Base-by-base conservation (phyloP, 1,140 invertebrate genomes). In the Homarus americanus region DNA sequence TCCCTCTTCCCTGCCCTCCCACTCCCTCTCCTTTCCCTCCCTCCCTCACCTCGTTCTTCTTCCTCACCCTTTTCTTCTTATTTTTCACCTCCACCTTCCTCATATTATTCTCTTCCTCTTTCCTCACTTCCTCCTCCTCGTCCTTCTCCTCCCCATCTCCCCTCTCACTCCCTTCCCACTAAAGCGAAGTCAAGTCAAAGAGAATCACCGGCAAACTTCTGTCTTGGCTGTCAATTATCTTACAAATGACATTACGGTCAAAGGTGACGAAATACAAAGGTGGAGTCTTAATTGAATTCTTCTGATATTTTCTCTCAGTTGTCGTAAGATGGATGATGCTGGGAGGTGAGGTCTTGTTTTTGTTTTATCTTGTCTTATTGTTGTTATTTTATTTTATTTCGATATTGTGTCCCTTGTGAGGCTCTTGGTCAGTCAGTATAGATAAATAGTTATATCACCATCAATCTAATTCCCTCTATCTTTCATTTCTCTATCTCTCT, bases 241-340 rank as follows among this genome's bases (percentile, higher is more conserved):
- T 78, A 78, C 34, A 40, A 49, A 78, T 78, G 75, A 78, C 75
- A 78, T 78, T 78, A 78, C 38, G 75, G 41, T 49, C 75, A 78
- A 78, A 78, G 78, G 78, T 44, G 78, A 53, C 78, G 41, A 28
- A 41, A 44, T 34, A 53, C 40, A 44, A 80, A 80, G 78, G 41
- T 80, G 41, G 15, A 32, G 38, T 1, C 75, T 78, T 78, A 78
- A 80, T 80, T 49, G 41, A 53, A 80, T 80, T 80, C 41, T 53
- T 53, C n/a, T 80, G 40, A 44, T 80, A 80, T 80, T 20, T 53
- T 80, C 41, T 80, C 32, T 41, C 40, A 80, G 41, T 24, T 53
- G 24, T n/a, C 28, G 17, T 9, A 34, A n/a, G n/a, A n/a, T 7
- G 40, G 34, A 38, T 17, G 17, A 40, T 34, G 28, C 20, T 34